These are phyloP conservation scores for Hycleus cichorii DNA, from an alignment of 1,140 invertebrate genomes.

Conservation along the genomic window DNA sequence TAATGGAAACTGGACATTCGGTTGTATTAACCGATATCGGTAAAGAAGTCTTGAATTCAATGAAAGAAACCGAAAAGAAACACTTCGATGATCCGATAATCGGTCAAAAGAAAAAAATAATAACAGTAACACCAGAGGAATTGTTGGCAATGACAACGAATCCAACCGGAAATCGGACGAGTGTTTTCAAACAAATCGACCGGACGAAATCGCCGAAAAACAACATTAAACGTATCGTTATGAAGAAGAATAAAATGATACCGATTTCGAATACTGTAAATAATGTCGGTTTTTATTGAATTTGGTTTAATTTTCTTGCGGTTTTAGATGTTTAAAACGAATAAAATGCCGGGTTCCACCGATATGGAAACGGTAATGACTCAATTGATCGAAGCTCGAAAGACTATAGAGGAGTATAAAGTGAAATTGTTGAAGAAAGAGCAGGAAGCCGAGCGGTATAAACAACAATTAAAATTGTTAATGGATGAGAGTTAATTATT, in stretches of 20 bases:
- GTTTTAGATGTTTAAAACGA: conserved; percentile 32
- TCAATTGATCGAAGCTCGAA: conserved; percentile 45
- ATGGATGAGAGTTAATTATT: conserved; percentile 20
- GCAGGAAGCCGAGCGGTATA: conserved; percentile 48
- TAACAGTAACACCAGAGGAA: conserved; percentile 37
- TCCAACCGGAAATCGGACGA: conserved; percentile 9
- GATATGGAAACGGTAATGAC: conserved; percentile 44
- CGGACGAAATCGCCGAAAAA: conserved; percentile 10
- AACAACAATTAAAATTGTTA: conserved; percentile 42
- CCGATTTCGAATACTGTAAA: conserved; percentile 19
- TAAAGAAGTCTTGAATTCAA: conserved; percentile 62
- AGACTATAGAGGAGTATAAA: conserved; percentile 46
- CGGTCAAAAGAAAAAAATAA: conserved; percentile 30
- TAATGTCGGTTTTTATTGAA: conserved; percentile 22
- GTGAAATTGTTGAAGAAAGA: conserved; percentile 46
- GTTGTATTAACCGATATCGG: conserved; percentile 72
- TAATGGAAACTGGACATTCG: conserved; percentile 71
- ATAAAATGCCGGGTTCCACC: conserved; percentile 31
- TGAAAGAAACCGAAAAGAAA: conserved; percentile 40
- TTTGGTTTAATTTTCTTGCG: conserved; percentile 17
- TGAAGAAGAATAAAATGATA: conserved; percentile 40
- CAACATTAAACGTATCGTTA: conserved; percentile 39
- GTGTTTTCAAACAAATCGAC: conserved; percentile 21
- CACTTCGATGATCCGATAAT: conserved; percentile 29
- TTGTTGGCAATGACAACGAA: conserved; percentile 33